A percentile compares a stretch with the other conserved stretches of the same genome.
Conservation (phyloP, 2,113 vertebrate species). For the Aspidoscelis tigris region DNA sequence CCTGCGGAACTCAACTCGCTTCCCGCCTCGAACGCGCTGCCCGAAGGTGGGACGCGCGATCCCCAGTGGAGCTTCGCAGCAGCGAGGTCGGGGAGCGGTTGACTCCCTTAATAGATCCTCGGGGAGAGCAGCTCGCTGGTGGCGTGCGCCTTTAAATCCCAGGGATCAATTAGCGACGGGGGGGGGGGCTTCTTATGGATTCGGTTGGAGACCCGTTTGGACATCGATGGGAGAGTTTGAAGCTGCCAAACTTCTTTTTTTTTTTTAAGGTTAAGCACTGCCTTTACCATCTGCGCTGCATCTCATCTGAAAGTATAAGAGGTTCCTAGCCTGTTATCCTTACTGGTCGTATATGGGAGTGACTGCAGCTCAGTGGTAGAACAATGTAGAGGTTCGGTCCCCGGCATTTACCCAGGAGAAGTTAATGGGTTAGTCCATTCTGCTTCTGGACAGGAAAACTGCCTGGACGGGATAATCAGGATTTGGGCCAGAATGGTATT, state of each 20-base stretch:
- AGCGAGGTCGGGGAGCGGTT: conserved; percentile 47
- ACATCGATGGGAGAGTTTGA: not conserved
- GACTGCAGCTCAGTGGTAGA: too few relatives aligned
- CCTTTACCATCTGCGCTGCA: too few relatives aligned
- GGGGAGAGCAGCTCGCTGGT: conserved; percentile 23
- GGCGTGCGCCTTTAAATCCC: not conserved
- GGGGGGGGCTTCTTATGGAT: conserved; percentile 35
- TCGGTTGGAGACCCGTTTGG: conserved; percentile 5
- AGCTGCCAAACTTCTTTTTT: not conserved
- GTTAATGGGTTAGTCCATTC: too few relatives aligned
- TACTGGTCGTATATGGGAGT: not conserved
- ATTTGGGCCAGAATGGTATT: too few relatives aligned
- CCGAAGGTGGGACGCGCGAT: conserved; percentile 50
- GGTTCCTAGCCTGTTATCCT: not conserved
- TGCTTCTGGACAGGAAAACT: too few relatives aligned
- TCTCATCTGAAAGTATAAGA: not conserved
- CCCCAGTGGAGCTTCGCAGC: conserved; percentile 44
- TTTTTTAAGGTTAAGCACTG: not conserved
- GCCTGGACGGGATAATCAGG: too few relatives aligned
- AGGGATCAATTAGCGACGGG: not conserved
- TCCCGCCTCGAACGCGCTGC: conserved; percentile 57
- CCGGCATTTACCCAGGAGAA: too few relatives aligned
- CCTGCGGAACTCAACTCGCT: conserved; percentile 64
- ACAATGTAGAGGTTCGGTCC: too few relatives aligned
- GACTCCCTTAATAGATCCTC: not conserved